Evolutionary conservation across 2,888 invertebrate species (phyloP).

Genomic region (Epiperipatus broadwayi): DNA sequence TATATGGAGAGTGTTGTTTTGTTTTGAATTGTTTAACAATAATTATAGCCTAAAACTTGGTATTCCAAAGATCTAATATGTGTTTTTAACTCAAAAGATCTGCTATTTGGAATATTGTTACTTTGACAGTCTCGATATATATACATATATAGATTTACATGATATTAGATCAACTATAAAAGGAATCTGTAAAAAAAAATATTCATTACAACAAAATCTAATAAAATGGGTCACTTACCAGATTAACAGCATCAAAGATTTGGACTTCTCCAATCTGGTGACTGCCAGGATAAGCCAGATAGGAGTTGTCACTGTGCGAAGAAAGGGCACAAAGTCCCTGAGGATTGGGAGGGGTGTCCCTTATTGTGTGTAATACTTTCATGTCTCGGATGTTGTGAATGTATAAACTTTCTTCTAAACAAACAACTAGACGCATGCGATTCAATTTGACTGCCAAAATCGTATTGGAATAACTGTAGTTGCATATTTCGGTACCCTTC

Average conservation of each 20-base stretch:
- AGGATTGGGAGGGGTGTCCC: constrained; percentile 90
- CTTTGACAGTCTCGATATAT: too few species aligned
- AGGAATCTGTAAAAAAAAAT: background rate
- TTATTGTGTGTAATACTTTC: constrained; percentile 92
- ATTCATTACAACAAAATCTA: constrained; percentile 11
- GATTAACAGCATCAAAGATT: constrained; percentile 75
- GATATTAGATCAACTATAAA: background rate
- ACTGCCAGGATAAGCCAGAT: constrained; percentile 89
- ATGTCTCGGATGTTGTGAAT: constrained; percentile 96
- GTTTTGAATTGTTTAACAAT: too few species aligned
- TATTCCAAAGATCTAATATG: too few species aligned
- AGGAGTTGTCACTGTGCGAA: constrained; percentile 69
- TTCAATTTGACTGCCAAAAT: constrained; percentile 88
- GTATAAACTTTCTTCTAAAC: constrained; percentile 88
- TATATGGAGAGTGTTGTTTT: too few species aligned
- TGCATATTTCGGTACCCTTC: constrained; percentile 92
- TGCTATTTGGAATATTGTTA: too few species aligned
- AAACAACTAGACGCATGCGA: constrained; percentile 84
- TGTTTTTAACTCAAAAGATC: too few species aligned
- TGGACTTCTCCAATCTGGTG: constrained; percentile 82
- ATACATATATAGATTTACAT: background rate
- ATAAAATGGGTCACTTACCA: constrained; percentile 39
- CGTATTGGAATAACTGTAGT: constrained; percentile 83
- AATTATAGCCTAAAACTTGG: too few species aligned
- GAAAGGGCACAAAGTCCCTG: constrained; percentile 78